Evolutionary conservation across 2,113 vertebrate genomes (phyloP), one percentile per base, ranked within the genome.

Genomic region (Epinephelus cyanopodus): DNA sequence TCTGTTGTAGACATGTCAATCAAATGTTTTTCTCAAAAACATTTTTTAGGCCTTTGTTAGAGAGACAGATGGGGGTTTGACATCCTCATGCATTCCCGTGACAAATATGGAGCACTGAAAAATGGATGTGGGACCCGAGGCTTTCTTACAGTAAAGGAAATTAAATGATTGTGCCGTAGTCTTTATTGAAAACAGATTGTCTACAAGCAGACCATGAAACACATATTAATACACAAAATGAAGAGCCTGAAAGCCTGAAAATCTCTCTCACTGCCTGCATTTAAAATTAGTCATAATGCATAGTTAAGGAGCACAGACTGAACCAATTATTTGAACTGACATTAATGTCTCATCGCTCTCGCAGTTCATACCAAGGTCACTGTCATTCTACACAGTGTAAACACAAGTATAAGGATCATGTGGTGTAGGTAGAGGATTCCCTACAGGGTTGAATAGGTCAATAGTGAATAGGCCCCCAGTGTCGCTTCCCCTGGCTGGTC

Each of bases 131-230:
- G 6, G 47, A n/a, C 60, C 9, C 0, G 2, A 42, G 70, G 37
- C 48, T 74, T 58, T 60, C 27, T 74, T 47, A 56, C 19, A 50
- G 42, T 72, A 50, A 37, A 68, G 65, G 50, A 74, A 82, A 75
- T 87, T 15, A 53, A 70, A 70, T 66, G 48, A 64, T 25, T 47
- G n/a, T 75, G 48, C n/a, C 23, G 50, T 39, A 37, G 68, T 60
- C 21, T 45, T 79, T 33, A 80, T 70, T 57, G 6, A 52, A 64
- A 76, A 70, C 39, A 75, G n/a, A 76, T 33, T 33, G 13, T 52
- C 48, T 5, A 57, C 10, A 57, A 64, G 37, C 62, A 42, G 39
- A 45, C 62, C 37, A 64, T 65, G 39, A 65, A 23, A 45, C 15
- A 25, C n/a, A 23, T 45, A 23, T 45, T 65, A 65, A 65, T 65